These are phyloP conservation scores for Anadara kagoshimensis DNA, from an alignment of 1,140 invertebrate genomes.

Conservation along the genomic window DNA sequence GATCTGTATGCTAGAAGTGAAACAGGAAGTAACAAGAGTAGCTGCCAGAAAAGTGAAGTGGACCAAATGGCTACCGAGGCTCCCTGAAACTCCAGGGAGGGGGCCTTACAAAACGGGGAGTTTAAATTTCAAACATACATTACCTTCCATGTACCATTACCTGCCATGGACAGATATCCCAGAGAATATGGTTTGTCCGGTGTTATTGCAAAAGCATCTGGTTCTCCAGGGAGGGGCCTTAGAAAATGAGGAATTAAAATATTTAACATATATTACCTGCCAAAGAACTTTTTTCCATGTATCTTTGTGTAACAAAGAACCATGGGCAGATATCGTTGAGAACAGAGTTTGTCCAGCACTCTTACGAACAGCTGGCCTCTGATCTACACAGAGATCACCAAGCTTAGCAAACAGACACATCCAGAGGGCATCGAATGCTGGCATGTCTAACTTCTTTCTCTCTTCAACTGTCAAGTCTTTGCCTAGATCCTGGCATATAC, in stretches of 20 bases:
- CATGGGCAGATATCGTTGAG: slow-evolving; percentile 97
- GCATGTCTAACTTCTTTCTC: slow-evolving; percentile 68
- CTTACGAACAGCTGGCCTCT: slow-evolving; percentile 95
- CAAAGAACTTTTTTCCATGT: slow-evolving; percentile 85
- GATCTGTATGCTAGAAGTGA: too few relatives aligned
- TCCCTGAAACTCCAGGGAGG: too few relatives aligned
- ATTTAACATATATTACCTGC: slow-evolving; percentile 59
- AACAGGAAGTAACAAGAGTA: too few relatives aligned
- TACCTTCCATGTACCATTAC: too few relatives aligned
- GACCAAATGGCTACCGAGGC: too few relatives aligned
- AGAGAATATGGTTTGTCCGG: background rate
- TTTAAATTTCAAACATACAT: too few relatives aligned
- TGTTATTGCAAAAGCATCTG: background rate
- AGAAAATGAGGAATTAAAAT: background rate
- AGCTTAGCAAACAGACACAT: slow-evolving; percentile 94
- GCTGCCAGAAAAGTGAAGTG: too few relatives aligned
- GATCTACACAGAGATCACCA: slow-evolving; percentile 95
- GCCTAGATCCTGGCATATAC: slow-evolving; percentile 77
- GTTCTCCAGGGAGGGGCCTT: too few relatives aligned
- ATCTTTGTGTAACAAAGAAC: slow-evolving; percentile 84
- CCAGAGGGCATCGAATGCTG: slow-evolving; percentile 94
- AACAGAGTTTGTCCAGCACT: slow-evolving; percentile 99
- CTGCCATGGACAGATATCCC: background rate
- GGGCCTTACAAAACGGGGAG: too few relatives aligned
- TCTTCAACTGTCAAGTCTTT: slow-evolving; percentile 37